Percentiles rank a stretch among this genome's conserved stretches.
Evolutionary conservation across 2,888 invertebrate species (phyloP).

Genomic region (Opisthograptis luteolata): DNA sequence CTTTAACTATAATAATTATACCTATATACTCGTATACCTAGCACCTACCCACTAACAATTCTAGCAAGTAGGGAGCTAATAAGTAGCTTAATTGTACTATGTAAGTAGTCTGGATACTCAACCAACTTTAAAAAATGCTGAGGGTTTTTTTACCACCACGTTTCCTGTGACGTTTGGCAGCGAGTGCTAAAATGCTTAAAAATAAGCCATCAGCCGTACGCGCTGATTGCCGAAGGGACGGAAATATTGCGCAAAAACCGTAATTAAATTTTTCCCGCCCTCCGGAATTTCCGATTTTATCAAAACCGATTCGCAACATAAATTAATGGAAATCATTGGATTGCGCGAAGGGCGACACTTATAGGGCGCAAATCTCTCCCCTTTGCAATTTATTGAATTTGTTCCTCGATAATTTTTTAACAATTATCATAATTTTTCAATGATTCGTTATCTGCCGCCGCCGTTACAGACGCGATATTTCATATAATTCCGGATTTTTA

Average conservation of each 20-base stretch:
- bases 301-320: constrained; percentile 53
- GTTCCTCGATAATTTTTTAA: constrained; percentile 58
- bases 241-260: constrained; percentile 30
- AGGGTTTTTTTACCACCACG: too few relatives aligned
- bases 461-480: constrained; percentile 41
- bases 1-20: too few relatives aligned
- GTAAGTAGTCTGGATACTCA: too few relatives aligned
- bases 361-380: constrained; percentile 43
- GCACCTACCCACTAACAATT: too few relatives aligned
- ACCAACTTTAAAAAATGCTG: too few relatives aligned
- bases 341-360: constrained; percentile 37
- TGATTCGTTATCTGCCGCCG: constrained; percentile 61
- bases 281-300: constrained; percentile 48
- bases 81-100: too few relatives aligned
- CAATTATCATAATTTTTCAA: constrained; percentile 78
- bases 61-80: too few relatives aligned
- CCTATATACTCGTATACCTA: too few relatives aligned
- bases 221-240: constrained; percentile 27
- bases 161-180: too few relatives aligned
- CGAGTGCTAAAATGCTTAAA: neutral
- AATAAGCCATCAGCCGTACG: neutral
- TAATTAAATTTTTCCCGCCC: constrained; percentile 38
- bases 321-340: constrained; percentile 57
- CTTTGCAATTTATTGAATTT: constrained; percentile 57
- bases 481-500: constrained; percentile 29